Percentiles rank a stretch among this genome's conserved stretches.
Evolutionary conservation across 2,113 vertebrate genomes (phyloP).

Genomic region (Prolemur simus): DNA sequence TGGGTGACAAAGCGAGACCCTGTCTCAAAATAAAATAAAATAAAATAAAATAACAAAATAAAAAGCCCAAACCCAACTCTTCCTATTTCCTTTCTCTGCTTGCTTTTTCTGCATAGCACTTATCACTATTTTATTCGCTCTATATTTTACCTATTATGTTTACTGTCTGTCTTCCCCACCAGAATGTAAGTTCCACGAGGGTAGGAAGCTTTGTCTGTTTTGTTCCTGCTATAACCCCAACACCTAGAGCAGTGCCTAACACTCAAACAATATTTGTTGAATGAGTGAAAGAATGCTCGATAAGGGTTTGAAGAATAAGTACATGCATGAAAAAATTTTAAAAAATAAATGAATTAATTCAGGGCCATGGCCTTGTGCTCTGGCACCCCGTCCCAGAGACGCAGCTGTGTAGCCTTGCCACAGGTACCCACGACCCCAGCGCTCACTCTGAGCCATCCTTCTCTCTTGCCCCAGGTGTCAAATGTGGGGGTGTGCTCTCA

Average conservation of each 20-base stretch:
- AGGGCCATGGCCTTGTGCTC: neutral
- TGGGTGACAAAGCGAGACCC: neutral
- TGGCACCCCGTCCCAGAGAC: too few relatives aligned
- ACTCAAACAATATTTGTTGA: neutral
- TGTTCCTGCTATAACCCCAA: neutral
- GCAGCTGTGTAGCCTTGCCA: neutral
- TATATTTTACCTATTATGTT: neutral
- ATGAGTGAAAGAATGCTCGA: neutral
- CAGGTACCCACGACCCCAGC: neutral
- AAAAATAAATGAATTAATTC: neutral
- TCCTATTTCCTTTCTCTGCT: neutral
- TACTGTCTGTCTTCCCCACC: neutral
- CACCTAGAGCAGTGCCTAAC: neutral
- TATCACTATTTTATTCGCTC: neutral
- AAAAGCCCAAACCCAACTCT: neutral
- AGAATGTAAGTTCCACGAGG: neutral
- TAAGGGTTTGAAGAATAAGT: neutral
- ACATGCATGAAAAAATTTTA: neutral
- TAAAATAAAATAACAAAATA: neutral
- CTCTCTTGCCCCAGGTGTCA: slow-evolving; percentile 88
- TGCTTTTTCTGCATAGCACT: neutral
- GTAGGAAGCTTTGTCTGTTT: neutral
- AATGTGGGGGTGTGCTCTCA: slow-evolving; percentile 96
- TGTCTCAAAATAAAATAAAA: too few relatives aligned
- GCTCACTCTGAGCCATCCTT: neutral